Percentiles rank a stretch among this genome's conserved stretches.
These are phyloP conservation scores for Trypoxylus dichotomus DNA, from an alignment of 1,140 invertebrate genomes.

Conservation along the genomic window DNA sequence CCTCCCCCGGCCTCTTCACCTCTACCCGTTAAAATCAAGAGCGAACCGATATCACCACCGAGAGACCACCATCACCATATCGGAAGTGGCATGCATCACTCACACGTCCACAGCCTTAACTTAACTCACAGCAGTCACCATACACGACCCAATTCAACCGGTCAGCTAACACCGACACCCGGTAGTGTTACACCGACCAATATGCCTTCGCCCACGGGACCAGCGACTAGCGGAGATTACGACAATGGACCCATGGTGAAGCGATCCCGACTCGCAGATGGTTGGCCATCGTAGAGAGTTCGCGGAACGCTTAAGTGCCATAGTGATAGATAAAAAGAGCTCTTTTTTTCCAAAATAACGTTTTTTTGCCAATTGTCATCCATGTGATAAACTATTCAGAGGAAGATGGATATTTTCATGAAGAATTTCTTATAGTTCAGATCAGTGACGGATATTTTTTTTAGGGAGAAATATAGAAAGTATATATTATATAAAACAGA, in stretches of 20 bases:
- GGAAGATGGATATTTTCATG: conserved; percentile 28
- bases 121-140: conserved; percentile 51
- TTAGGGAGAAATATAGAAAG: conserved; percentile 9
- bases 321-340: conserved; percentile 46
- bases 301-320: conserved; percentile 46
- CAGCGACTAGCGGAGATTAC: conserved; percentile 69
- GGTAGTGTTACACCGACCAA: conserved; percentile 76
- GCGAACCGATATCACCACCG: conserved; percentile 91
- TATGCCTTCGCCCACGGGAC: conserved; percentile 68
- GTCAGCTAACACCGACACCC: conserved; percentile 64
- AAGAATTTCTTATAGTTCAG: conserved; percentile 5
- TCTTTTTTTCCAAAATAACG: conserved; percentile 34
- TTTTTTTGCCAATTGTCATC: conserved; percentile 52
- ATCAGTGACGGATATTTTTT: conserved; percentile 3
- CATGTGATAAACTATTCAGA: conserved; percentile 52
- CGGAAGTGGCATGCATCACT: conserved; percentile 54
- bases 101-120: conserved; percentile 55
- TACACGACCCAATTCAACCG: conserved; percentile 58
- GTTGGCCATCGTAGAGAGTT: conserved; percentile 78
- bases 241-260: conserved; percentile 80
- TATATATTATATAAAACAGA: neutral
- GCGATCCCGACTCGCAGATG: conserved; percentile 77
- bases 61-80: conserved; percentile 61
- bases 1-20: conserved; percentile 79
- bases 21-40: conserved; percentile 87